Percentiles rank a stretch among this genome's conserved stretches.
These are phyloP conservation scores for Andrena haemorrhoa DNA, from an alignment of 2,888 invertebrate species.

Conservation along the genomic window DNA sequence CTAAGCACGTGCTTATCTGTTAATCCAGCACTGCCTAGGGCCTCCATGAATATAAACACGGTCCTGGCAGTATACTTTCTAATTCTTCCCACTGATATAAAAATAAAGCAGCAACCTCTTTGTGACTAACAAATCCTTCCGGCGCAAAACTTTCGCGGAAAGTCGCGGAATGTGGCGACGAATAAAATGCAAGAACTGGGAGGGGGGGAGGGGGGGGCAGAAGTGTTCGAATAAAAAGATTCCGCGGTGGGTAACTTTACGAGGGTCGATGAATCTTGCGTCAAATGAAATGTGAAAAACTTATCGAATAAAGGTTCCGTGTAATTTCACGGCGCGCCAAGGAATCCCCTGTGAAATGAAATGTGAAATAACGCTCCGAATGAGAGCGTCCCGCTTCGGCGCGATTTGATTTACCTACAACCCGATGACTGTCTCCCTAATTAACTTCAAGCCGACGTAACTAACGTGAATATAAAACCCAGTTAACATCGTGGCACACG, in stretches of 20 bases:
- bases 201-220: not conserved
- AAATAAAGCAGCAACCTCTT: too few species aligned
- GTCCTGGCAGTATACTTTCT: too few species aligned
- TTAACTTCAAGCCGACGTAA: not conserved
- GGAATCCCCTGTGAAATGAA: conserved; percentile 51
- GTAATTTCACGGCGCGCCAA: conserved; percentile 51
- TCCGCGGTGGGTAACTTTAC: conserved; percentile 33
- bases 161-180: conserved; percentile 5
- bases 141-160: not conserved
- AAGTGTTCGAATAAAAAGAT: conserved; percentile 29
- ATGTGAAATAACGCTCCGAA: conserved; percentile 51
- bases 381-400: conserved; percentile 18
- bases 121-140: not conserved
- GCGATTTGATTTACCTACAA: conserved; percentile 23
- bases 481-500: not conserved
- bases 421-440: not conserved
- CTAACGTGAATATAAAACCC: not conserved
- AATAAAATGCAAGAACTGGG: conserved; percentile 21
- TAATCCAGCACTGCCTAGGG: too few species aligned
- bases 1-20: too few species aligned
- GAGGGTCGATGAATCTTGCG: conserved; percentile 51
- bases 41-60: too few species aligned
- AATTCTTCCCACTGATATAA: too few species aligned
- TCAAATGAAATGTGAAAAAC: conserved; percentile 62
- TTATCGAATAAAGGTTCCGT: conserved; percentile 59